These are phyloP conservation scores for Cynopterus brachyotis DNA, from an alignment of 2,113 vertebrate genomes.

Conservation along the genomic window DNA sequence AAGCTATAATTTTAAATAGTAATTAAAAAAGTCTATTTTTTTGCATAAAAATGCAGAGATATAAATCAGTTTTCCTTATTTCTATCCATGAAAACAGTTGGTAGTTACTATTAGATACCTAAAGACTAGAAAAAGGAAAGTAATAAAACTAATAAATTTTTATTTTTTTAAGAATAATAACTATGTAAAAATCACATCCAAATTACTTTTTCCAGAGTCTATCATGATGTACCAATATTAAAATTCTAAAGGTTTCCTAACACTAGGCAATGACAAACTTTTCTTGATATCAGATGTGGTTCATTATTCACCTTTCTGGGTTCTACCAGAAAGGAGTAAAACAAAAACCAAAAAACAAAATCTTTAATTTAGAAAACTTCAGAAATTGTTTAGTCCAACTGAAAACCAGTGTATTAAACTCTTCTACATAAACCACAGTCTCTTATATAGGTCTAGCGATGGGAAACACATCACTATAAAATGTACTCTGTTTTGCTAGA, in stretches of 20 bases:
- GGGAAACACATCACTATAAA: background rate
- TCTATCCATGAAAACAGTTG: background rate
- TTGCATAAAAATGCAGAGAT: background rate
- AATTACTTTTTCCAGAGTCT: background rate
- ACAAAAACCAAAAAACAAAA: background rate
- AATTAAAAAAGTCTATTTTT: background rate
- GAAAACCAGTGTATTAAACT: background rate
- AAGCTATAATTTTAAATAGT: background rate
- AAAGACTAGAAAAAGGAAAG: constrained; percentile 6
- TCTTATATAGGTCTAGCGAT: background rate
- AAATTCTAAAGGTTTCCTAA: background rate
- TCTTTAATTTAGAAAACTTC: background rate
- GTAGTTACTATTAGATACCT: background rate
- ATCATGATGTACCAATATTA: background rate
- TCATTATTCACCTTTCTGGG: background rate
- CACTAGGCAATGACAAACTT: background rate
- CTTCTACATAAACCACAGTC: background rate
- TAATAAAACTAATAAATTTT: background rate
- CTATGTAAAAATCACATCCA: background rate
- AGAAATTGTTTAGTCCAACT: background rate
- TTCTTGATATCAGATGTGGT: background rate
- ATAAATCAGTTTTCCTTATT: background rate
- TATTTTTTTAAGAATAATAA: background rate
- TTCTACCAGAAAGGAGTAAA: background rate
- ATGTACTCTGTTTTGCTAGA: background rate